Evolutionary conservation across 2,888 invertebrate species (phyloP), one percentile per base, ranked within the genome.

Genomic region (Leptogaster cylindrica): DNA sequence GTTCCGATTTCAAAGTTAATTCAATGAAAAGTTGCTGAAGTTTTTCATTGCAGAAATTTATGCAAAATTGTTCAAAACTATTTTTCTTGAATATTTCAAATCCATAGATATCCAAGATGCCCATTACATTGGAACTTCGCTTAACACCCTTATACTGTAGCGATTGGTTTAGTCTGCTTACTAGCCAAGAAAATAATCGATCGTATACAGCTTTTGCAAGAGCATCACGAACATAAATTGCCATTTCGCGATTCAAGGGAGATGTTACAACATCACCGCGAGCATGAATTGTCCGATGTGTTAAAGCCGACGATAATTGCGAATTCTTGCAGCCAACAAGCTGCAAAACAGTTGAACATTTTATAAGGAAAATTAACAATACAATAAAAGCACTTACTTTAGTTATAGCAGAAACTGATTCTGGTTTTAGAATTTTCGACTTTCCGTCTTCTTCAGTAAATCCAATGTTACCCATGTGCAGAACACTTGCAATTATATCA

Each of bases 11-110:
- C 39, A 96, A 81, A 0, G 95, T 95, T 75, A 95, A 82, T 79
- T 95, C 91, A 76, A 96, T 95, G 81, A 96, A 96, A 69, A 96
- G 82, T 81, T 96, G 95, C 78, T 96, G 95, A 69, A 96, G 84
- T 80, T 96, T 96, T 82, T 96, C 95, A 78, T 96, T 96, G 80
- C 95, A 96, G 83, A 92, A 95, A 82, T 96, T 96, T 71, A 96
- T 96, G 83, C 95, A 95, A 79, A 96, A 92, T 81, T 96, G 95
- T 79, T 80, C 78, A 69, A 77, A 79, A 89, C 91, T 91, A 77
- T 96, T 96, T 73, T 87, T 89, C 63, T 91, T 87, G 83, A 96
- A 95, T 72, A 96, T 93, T 81, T 96, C 95, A 78, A 96, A 96
- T 52, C 95, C 96, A 75, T 96, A 96, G 74, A 96, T 96, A 78